Percentiles rank a stretch among this genome's conserved stretches.
phyloP scores from a whole-genome alignment of 2,113 vertebrate species.

The Oceanites oceanicus region DNA sequence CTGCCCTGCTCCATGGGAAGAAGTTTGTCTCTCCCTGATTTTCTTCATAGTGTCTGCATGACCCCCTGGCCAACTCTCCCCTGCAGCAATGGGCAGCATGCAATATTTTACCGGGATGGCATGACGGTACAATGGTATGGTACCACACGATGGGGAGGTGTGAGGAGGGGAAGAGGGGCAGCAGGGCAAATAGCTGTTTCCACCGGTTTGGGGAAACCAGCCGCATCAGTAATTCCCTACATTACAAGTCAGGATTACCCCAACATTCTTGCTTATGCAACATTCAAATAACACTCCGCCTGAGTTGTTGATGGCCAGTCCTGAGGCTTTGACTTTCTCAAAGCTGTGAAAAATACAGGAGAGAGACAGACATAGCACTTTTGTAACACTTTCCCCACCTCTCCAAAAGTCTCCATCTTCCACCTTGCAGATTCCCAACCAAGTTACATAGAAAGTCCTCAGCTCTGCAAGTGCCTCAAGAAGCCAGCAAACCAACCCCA shows the following conservation, averaged over 20 bases:
- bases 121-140: accelerated
- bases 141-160: too few relatives aligned
- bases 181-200: not conserved
- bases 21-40: not conserved
- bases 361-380: not conserved
- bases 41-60: not conserved
- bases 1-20: not conserved
- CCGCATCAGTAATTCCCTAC: not conserved
- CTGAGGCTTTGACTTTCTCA: not conserved
- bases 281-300: not conserved
- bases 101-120: accelerated
- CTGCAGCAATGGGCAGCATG: not conserved
- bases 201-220: not conserved
- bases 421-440: not conserved
- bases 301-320: not conserved
- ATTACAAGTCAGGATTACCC: not conserved
- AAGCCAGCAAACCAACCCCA: not conserved
- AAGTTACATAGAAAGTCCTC: not conserved
- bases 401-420: not conserved
- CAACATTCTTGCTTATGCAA: not conserved
- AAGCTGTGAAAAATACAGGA: not conserved
- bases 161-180: not conserved
- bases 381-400: not conserved
- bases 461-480: not conserved
- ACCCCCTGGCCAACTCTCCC: not conserved